Evolutionary conservation across 2,888 invertebrate species (phyloP).

Genomic region (Phytoseiulus persimilis): DNA sequence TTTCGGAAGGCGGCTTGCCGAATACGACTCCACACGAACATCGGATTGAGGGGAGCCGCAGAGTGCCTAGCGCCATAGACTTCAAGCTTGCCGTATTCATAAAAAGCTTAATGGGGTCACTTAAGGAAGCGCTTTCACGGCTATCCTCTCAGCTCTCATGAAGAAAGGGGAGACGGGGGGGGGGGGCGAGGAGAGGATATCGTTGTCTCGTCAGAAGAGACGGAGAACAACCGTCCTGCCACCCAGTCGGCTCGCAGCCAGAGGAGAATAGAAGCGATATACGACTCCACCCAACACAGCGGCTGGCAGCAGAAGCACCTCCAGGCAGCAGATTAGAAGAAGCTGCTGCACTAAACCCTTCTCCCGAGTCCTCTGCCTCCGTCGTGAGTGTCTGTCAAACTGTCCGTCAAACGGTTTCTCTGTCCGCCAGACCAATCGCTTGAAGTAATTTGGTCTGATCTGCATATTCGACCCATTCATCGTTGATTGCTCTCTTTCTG

Average conservation of each 20-base stretch:
- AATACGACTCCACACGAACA: background rate
- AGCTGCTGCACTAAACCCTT: background rate
- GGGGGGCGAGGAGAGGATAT: background rate
- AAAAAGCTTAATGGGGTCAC: background rate
- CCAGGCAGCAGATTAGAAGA: background rate
- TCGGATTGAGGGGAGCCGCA: background rate
- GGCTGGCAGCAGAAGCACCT: background rate
- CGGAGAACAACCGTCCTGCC: background rate
- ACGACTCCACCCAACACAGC: background rate
- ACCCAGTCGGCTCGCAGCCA: background rate
- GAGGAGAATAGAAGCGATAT: background rate
- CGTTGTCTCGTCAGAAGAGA: background rate
- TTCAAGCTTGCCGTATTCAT: background rate
- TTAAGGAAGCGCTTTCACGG: conserved; percentile 5
- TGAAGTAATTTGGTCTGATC: too few species aligned
- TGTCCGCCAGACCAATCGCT: background rate
- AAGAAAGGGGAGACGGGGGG: background rate
- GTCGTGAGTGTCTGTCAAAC: background rate
- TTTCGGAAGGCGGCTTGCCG: background rate
- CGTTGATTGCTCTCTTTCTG: too few species aligned
- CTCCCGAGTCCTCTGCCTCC: background rate
- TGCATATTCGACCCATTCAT: too few species aligned
- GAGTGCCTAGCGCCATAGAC: background rate
- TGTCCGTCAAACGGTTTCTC: background rate
- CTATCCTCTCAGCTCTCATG: background rate